Evolutionary conservation across 2,113 vertebrate species (phyloP), one percentile per base, ranked within the genome.

Genomic region (Tursiops truncatus): DNA sequence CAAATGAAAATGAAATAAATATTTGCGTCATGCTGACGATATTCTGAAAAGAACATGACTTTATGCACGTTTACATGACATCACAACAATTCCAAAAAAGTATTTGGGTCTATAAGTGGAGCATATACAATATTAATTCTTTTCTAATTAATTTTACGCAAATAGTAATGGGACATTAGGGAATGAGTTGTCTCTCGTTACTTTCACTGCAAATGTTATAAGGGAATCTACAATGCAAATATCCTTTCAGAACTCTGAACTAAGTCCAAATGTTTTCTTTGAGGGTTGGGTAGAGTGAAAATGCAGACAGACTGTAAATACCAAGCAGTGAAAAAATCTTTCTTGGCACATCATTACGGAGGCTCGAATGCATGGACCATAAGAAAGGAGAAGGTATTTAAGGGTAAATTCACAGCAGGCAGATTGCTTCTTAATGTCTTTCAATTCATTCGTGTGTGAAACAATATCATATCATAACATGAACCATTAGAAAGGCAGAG

Each of bases 391-490:
- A 98, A 98, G 97, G 91, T 98, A 98, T 97, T 98, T 98, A 98
- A 97, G 83, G 97, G 91, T 89, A 98, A 97, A 98, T 98, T 98
- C 88, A 97, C 93, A 95, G 77, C 68, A 94, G 97, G 97, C 91
- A 96, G 96, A 96, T 98, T 98, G 91, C 97, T 98, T 97, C 97
- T 98, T 89, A 65, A 65, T 58, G 98, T 98, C 98, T 98, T 98
- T 98, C 98, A 98, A 97, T 97, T 97, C 98, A 98, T 94, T 98
- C 98, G 96, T 97, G 97, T 99, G 98, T 99, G 98, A 98, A 99
- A 98, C 97, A 97, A 92, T 97, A 98, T 98, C 98, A 97, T 98
- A 98, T 98, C 98, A 98, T 98, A 98, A 98, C 77, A 98, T 97
- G 97, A 98, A 98, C 98, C 96, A 98, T 98, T 98, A 98, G 98